Percentiles rank a stretch among this genome's conserved stretches.
phyloP scores from a whole-genome alignment of 2,113 vertebrate genomes.

The Leucosticte australis region DNA sequence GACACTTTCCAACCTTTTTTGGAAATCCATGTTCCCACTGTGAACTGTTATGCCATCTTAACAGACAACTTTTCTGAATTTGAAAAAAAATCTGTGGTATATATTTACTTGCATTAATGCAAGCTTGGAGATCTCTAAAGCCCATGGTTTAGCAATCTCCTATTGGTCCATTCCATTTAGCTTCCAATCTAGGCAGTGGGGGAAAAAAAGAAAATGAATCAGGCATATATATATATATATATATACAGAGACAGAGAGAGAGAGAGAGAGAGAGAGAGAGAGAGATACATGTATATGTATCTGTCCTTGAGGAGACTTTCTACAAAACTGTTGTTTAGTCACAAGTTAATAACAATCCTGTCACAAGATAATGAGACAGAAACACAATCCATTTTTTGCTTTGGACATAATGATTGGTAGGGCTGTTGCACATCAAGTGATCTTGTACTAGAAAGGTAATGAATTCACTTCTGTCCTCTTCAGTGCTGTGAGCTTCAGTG shows the following conservation, averaged over 20 bases:
- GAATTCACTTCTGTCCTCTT: neutral
- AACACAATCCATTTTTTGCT: constrained; percentile 1
- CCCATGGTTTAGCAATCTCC: neutral
- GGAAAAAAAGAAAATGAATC: neutral
- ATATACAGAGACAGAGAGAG: too few species aligned
- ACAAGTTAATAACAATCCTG: neutral
- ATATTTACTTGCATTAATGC: neutral
- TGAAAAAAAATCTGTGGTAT: neutral
- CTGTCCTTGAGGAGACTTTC: neutral
- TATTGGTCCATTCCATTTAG: neutral
- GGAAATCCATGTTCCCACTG: neutral
- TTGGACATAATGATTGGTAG: neutral
- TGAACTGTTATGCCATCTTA: neutral
- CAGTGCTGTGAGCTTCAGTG: neutral
- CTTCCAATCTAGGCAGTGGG: neutral
- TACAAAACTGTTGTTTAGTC: neutral
- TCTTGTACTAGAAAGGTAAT: neutral
- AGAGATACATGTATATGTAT: neutral
- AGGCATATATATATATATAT: too few species aligned
- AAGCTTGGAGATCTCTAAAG: neutral
- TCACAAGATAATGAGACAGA: neutral
- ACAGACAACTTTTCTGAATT: neutral
- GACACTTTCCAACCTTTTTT: neutral
- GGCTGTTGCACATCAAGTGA: neutral
- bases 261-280: too few species aligned